Percentiles rank a stretch among this genome's conserved stretches.
phyloP scores from a whole-genome alignment of 1,140 invertebrate species.

The Drosophila truncata region DNA sequence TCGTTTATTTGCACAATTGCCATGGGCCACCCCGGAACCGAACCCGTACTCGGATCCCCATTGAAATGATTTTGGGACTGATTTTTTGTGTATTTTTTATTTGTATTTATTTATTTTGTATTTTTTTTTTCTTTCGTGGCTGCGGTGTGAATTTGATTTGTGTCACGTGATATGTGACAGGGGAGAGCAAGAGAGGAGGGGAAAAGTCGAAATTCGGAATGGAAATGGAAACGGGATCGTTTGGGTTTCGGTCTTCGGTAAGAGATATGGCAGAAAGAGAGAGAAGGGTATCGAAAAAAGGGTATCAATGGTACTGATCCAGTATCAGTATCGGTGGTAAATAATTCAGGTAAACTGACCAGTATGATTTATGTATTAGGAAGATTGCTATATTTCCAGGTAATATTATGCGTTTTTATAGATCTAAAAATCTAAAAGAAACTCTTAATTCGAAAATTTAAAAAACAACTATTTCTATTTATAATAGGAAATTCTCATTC shows the following conservation, averaged over 20 bases:
- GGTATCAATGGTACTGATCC: constrained; percentile 2
- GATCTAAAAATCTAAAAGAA: neutral
- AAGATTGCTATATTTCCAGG: neutral
- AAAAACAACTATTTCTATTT: neutral
- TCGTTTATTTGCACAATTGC: constrained; percentile 59
- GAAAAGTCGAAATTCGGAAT: neutral
- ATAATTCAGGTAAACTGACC: neutral
- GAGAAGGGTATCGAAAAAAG: constrained; percentile 10
- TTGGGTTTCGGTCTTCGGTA: neutral
- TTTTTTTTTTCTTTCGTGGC: constrained; percentile 4
- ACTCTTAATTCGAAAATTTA: neutral
- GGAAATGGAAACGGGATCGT: constrained; percentile 1
- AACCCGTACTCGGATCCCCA: constrained; percentile 12
- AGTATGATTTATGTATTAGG: neutral
- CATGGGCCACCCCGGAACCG: constrained; percentile 57
- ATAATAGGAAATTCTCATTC: too few relatives aligned
- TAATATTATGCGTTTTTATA: neutral
- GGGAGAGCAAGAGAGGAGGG: neutral
- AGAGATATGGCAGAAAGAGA: constrained; percentile 20
- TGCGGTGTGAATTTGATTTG: constrained; percentile 61
- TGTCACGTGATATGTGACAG: constrained; percentile 61
- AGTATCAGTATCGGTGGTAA: neutral
- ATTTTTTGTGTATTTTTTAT: constrained; percentile 6
- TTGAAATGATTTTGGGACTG: constrained; percentile 21
- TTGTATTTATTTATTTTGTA: constrained; percentile 5